These are phyloP conservation scores for Tamandua tetradactyla DNA, from an alignment of 2,797 vertebrate species.

Conservation along the genomic window DNA sequence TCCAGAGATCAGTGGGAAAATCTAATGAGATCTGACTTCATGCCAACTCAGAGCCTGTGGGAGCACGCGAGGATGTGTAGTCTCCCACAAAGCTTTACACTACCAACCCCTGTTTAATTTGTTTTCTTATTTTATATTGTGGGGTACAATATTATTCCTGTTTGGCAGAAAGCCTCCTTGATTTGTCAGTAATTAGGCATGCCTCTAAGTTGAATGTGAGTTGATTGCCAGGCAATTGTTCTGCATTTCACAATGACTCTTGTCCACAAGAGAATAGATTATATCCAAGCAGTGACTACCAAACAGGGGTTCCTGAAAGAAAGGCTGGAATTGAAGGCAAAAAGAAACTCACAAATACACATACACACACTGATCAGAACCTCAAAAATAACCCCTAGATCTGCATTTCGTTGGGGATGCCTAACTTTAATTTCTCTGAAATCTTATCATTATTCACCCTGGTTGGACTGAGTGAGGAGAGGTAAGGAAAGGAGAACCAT, in stretches of 20 bases:
- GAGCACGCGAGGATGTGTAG: neutral
- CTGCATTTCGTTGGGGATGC: neutral
- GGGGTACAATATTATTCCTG: neutral
- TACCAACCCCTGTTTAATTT: neutral
- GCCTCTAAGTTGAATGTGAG: neutral
- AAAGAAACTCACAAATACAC: neutral
- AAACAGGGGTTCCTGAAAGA: neutral
- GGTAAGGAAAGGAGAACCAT: neutral
- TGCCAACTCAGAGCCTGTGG: neutral
- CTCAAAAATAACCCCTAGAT: neutral
- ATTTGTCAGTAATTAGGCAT: conserved; percentile 33
- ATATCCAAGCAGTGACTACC: neutral
- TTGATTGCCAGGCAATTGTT: neutral
- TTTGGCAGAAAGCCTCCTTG: conserved; percentile 26
- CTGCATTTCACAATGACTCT: conserved; percentile 19
- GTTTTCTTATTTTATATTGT: conserved; percentile 28
- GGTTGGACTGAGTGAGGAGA: neutral
- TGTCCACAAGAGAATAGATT: conserved; percentile 32
- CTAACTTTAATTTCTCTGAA: conserved; percentile 7
- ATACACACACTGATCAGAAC: neutral
- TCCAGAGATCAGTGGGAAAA: neutral
- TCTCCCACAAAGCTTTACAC: neutral
- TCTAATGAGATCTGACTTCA: neutral
- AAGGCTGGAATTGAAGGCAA: neutral
- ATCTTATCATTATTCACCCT: neutral